Percentiles rank a stretch among this genome's conserved stretches.
Evolutionary conservation across 2,888 invertebrate genomes (phyloP).

Genomic region (Hydrotaea diabolus): DNA sequence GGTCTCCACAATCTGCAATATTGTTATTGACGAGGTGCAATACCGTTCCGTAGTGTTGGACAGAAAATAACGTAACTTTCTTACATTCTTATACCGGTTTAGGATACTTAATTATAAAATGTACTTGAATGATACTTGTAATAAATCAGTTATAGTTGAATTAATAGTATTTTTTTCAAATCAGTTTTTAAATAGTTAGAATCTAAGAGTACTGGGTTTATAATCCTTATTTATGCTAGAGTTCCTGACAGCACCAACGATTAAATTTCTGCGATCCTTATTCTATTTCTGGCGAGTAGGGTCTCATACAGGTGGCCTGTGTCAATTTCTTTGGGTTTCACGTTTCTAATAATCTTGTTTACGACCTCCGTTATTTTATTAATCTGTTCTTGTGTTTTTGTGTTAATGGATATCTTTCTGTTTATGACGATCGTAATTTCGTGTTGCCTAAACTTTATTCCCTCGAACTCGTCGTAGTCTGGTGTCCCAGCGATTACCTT

Average conservation of each 20-base stretch:
- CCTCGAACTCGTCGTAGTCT: background rate
- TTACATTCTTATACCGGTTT: conserved; percentile 39
- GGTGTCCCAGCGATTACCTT: conserved; percentile 29
- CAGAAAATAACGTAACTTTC: conserved; percentile 38
- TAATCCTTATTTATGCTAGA: background rate
- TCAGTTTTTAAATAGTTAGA: background rate
- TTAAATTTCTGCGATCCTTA: conserved; percentile 16
- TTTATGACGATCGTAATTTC: background rate
- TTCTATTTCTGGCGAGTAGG: conserved; percentile 55
- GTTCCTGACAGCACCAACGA: background rate
- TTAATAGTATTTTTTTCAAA: conserved; percentile 47
- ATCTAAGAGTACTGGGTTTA: conserved; percentile 11
- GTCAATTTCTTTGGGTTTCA: conserved; percentile 37
- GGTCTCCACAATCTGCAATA: conserved; percentile 5
- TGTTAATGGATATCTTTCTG: too few relatives aligned
- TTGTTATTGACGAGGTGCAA: conserved; percentile 36
- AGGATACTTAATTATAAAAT: conserved; percentile 49
- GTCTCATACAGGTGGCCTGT: conserved; percentile 51
- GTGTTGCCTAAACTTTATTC: background rate
- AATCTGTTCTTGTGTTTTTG: conserved; percentile 1
- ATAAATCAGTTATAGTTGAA: conserved; percentile 48
- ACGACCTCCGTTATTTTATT: conserved; percentile 11
- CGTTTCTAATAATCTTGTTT: conserved; percentile 41
- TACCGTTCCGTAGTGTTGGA: conserved; percentile 40
- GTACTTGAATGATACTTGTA: conserved; percentile 32